Evolutionary conservation across 2,888 invertebrate genomes (phyloP), one percentile per base, ranked within the genome.

Genomic region (Megaustenia siamemsis): DNA sequence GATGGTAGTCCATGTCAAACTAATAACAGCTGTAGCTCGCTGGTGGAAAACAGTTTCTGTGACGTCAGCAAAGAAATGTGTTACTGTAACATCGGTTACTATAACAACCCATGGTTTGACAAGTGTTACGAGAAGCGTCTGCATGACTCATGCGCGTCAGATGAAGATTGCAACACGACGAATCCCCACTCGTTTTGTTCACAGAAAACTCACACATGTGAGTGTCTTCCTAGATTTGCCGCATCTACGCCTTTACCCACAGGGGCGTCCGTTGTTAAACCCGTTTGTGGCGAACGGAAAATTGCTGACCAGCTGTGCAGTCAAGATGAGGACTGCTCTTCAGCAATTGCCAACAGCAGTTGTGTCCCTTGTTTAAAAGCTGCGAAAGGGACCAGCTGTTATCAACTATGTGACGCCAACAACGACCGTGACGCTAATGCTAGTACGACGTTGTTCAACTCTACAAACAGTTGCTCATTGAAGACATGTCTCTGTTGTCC

Each of bases 321-420:
- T 1, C 40, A 8, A 32, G 45, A 87, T n/a, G 77, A 28, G 2
- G 91, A 91, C 76, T 91, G 91, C 66, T 45, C 82, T 15, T 84
- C 86, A 2, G 89, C 87, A 8, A 85, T 90, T 53, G 83, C 82
- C 60, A 86, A 88, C 79, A 90, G 90, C 84, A 82, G 82, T 40
- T 90, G 91, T 68, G 85, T 68, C 21, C 43, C 45, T 2, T 73
- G 75, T 15, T 45, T 21, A 12, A 71, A 83, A 32, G 60, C 56
- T 15, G n/a, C 80, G 6, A n/a, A 21, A 28, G 49, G 15, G 21
- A 69, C 69, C 21, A 35, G 35, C 0, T 80, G 80, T 56, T 1
- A 32, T 21, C 80, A 45, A 6, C 63, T 28, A 12, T 78, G 78
- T 28, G 0, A 28, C 1, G 18, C 12, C 0, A 0, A 5, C 12